These are phyloP conservation scores for Orussus abietinus DNA, from an alignment of 1,140 invertebrate species.

Conservation along the genomic window DNA sequence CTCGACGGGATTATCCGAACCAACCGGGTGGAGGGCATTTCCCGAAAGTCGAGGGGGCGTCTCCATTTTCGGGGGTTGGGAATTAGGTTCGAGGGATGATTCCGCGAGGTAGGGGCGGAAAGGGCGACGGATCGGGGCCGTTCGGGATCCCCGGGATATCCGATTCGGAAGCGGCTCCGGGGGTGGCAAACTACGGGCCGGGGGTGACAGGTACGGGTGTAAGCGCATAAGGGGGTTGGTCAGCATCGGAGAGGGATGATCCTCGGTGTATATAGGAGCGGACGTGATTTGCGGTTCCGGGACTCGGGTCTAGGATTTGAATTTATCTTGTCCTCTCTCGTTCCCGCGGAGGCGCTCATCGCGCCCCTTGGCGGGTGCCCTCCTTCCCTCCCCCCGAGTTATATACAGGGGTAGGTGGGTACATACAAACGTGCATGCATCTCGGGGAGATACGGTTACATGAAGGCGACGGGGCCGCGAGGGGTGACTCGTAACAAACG, in stretches of 20 bases:
- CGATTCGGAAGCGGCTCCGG: too few relatives aligned
- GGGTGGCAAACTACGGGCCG: slow-evolving; percentile 16
- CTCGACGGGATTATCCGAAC: too few relatives aligned
- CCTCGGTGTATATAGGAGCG: slow-evolving; percentile 37
- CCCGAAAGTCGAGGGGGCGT: too few relatives aligned
- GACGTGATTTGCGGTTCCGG: slow-evolving; percentile 45
- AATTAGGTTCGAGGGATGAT: too few relatives aligned
- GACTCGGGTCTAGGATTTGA: slow-evolving; percentile 43
- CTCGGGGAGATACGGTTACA: too few relatives aligned
- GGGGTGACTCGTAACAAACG: too few relatives aligned
- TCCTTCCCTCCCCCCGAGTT: slow-evolving; percentile 10
- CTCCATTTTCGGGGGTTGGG: too few relatives aligned
- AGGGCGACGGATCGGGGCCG: slow-evolving; percentile 22
- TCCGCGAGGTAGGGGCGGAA: slow-evolving; percentile 6
- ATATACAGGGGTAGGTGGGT: too few relatives aligned
- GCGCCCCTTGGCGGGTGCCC: slow-evolving; percentile 6
- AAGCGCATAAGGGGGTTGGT: slow-evolving; percentile 34
- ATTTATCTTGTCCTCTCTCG: slow-evolving; percentile 39
- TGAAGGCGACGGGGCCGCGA: too few relatives aligned
- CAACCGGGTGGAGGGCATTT: too few relatives aligned
- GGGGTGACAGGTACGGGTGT: slow-evolving; percentile 35
- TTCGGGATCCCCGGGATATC: too few relatives aligned
- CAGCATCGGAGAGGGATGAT: slow-evolving; percentile 45
- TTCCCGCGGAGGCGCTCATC: slow-evolving; percentile 17
- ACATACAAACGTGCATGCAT: too few relatives aligned